Evolutionary conservation across 2,797 vertebrate genomes (phyloP), one percentile per base, ranked within the genome.

Genomic region (Lacerta agilis): DNA sequence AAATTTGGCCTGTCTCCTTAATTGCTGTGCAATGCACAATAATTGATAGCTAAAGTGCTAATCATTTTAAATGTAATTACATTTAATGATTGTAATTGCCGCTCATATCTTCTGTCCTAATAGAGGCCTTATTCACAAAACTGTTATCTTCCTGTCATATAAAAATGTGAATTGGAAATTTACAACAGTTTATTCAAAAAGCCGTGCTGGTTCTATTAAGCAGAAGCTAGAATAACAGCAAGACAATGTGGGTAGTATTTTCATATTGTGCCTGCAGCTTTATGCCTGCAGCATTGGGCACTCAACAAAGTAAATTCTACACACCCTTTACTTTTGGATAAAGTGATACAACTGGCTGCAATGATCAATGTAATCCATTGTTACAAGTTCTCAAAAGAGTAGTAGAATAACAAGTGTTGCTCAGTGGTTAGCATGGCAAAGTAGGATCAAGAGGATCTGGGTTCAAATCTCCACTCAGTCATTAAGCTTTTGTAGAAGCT

Each of bases 1-100:
- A 94, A 95, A 94, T 96, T 93, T 93, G 88, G 77, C 90, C 90
- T 94, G 73, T 29, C 69, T 94, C 90, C 90, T 95, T 96, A 96
- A 96, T 96, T 95, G 91, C 91, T 10, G 8, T 94, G 82, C 66
- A 90, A 36, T 83, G 73, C 86, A 85, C 66, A 86, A 85, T 86
- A 95, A 95, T 94, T 95, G 92, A 95, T 96, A 95, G 84, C 93
- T 94, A 92, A 95, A 96, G 91, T 93, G 87, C 92, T 95, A 95
- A 96, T 96, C 96, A 95, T 96, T 96, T 96, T 94, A 96, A 96
- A 97, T 95, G 85, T 94, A 96, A 96, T 97, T 97, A 95, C 94
- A 91, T 96, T 95, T 96, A 95, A 96, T 97, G 95, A 95, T 95
- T 94, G 25, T 95, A 96, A 96, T 96, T 95, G 90, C 86, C 91